phyloP scores from a whole-genome alignment of 2,888 invertebrate species.

The Herminia tarsipennalis region DNA sequence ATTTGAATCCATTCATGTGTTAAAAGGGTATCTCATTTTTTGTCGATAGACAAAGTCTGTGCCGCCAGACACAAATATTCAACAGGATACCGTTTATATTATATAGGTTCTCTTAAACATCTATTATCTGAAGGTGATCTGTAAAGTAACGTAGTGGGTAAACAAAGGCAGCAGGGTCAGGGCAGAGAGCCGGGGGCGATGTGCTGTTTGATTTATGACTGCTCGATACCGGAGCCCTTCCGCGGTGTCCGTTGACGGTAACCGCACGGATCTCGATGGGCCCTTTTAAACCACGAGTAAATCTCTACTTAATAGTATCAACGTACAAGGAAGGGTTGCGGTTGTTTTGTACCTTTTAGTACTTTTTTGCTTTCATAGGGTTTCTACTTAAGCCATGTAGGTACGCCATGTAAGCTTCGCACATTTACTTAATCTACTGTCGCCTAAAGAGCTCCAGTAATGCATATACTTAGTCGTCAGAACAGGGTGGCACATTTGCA shows the following conservation, averaged over 20 bases:
- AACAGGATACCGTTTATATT: conserved; percentile 55
- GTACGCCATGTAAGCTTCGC: conserved; percentile 3
- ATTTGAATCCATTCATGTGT: conserved; percentile 60
- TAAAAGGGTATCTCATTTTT: conserved; percentile 57
- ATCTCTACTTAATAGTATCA: conserved; percentile 36
- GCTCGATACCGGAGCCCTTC: conserved; percentile 78
- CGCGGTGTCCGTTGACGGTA: conserved; percentile 75
- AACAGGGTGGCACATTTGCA: conserved; percentile 21
- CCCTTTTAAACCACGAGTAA: conserved; percentile 59
- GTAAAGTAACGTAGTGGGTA: conserved; percentile 60
- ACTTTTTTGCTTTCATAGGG: conserved; percentile 31
- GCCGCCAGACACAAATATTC: conserved; percentile 52
- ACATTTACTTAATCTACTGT: conserved; percentile 30
- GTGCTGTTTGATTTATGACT: conserved; percentile 77
- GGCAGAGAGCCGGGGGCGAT: conserved; percentile 68
- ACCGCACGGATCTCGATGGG: conserved; percentile 64
- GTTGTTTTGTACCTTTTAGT: conserved; percentile 26
- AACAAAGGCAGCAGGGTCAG: conserved; percentile 74
- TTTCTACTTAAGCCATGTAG: conserved; percentile 26
- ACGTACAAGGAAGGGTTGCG: conserved; percentile 33
- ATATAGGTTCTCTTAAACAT: conserved; percentile 49
- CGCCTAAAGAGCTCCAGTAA: conserved; percentile 23
- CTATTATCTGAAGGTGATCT: conserved; percentile 68
- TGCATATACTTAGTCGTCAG: conserved; percentile 24
- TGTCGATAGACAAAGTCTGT: conserved; percentile 51